These are phyloP conservation scores for Megatriorchis doriae DNA, from an alignment of 2,113 vertebrate genomes.

Conservation along the genomic window DNA sequence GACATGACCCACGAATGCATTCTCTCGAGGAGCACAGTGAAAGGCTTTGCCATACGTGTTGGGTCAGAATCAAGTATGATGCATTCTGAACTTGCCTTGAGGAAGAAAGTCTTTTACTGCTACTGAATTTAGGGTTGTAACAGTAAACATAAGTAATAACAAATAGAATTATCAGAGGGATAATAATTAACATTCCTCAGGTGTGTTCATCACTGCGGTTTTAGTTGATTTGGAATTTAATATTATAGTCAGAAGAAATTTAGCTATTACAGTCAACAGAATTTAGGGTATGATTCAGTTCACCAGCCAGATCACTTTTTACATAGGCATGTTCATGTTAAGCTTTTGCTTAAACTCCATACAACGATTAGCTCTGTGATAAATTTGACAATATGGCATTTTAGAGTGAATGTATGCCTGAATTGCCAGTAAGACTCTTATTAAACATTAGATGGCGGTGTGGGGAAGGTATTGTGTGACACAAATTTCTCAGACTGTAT, in stretches of 20 bases:
- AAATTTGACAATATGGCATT: neutral
- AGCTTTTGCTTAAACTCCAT: neutral
- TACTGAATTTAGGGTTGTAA: neutral
- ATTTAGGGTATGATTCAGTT: neutral
- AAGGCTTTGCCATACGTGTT: neutral
- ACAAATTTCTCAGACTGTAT: neutral
- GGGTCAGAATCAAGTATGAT: neutral
- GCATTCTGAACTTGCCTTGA: neutral
- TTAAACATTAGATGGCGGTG: slow-evolving; percentile 9
- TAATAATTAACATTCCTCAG: neutral
- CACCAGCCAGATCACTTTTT: neutral
- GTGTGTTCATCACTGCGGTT: neutral
- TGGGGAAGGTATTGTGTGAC: neutral
- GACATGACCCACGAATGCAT: accelerated
- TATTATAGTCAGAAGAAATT: neutral
- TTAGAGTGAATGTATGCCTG: neutral
- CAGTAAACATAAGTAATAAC: neutral
- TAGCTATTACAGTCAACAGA: neutral
- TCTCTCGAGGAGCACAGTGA: neutral
- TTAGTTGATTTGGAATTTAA: neutral
- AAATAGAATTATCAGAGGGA: neutral
- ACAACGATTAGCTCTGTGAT: neutral
- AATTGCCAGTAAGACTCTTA: neutral
- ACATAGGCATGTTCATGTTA: neutral
- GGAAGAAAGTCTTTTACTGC: neutral